Base-by-base conservation (phyloP, 2,888 invertebrate species). In the Toxonevra muliebris region DNA sequence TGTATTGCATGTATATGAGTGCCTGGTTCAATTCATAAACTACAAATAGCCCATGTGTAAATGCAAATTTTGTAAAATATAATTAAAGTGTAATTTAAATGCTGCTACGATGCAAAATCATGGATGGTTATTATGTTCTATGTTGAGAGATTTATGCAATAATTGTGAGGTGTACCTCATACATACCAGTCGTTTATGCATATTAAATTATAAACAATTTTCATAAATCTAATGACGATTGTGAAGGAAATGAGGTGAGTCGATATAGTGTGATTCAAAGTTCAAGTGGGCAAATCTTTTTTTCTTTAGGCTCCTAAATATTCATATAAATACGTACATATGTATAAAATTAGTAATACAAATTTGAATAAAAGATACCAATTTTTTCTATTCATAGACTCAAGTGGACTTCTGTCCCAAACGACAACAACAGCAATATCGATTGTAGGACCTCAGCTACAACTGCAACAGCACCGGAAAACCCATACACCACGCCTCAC, bases 341-440 rank as follows among this genome's bases (percentile, higher is more conserved):
- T 55, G 55, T 30, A 55, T 30, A 30, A 4, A 30, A 30, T 30
- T 30, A 4, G 30, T 7, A 30, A 30, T 30, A 30, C n/a, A n/a
- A n/a, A n/a, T n/a, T n/a, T n/a, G n/a, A n/a, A n/a, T n/a, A n/a
- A n/a, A n/a, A n/a, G n/a, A n/a, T n/a, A n/a, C n/a, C 41, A 53
- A 40, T n/a, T 30, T 50, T 19, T 11, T 8, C 11, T 58, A 30
- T 30, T 7, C 30, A 30, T 73, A 82, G 82, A 80, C 77, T 82
- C 78, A 82, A 82, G 83, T 83, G 83, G 83, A 82, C 82, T 73
- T 78, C 80, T 55, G 76, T 71, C 76, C 74, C 74, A 72, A n/a
- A 76, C 72, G 57, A 61, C 30, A 54, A 30, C 62, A 64, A 67
- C 64, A 66, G 65, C 64, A 66, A 48, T 42, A 60, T 48, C 58